Percentiles rank a stretch among this genome's conserved stretches.
These are phyloP conservation scores for Bufotes viridis DNA, from an alignment of 2,797 vertebrate genomes.

Conservation along the genomic window DNA sequence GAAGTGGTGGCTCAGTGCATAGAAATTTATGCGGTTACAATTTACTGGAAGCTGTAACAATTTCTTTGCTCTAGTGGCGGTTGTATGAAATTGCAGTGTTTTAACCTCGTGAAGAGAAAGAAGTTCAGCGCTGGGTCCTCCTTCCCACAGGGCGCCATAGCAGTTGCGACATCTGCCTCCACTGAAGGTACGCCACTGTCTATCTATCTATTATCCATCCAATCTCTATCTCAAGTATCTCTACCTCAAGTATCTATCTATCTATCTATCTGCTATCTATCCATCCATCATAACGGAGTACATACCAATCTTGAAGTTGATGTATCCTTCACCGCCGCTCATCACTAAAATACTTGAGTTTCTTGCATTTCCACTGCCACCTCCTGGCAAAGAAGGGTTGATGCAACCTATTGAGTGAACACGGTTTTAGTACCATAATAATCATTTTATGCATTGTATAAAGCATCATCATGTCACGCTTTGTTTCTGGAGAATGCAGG, in stretches of 20 bases:
- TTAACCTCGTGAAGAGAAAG: too few relatives aligned
- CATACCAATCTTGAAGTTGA: slow-evolving; percentile 86
- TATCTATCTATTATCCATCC: too few relatives aligned
- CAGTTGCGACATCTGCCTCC: too few relatives aligned
- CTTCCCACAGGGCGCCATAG: too few relatives aligned
- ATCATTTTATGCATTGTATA: not conserved
- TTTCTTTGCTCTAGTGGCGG: too few relatives aligned
- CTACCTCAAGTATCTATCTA: not conserved
- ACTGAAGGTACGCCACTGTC: too few relatives aligned
- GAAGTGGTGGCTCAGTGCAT: too few relatives aligned
- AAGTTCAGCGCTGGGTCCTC: too few relatives aligned
- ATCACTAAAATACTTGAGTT: slow-evolving; percentile 72
- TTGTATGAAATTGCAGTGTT: too few relatives aligned
- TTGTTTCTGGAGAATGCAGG: too few relatives aligned
- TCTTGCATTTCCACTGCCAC: slow-evolving; percentile 28
- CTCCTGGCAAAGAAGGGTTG: slow-evolving; percentile 35
- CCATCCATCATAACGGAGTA: not conserved
- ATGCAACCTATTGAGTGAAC: slow-evolving; percentile 46
- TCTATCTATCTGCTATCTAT: not conserved
- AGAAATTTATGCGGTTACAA: too few relatives aligned
- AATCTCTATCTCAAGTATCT: not conserved
- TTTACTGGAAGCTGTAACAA: too few relatives aligned
- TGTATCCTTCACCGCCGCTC: slow-evolving; percentile 87
- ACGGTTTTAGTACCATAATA: not conserved
- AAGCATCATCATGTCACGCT: not conserved